Percentiles rank a stretch among this genome's conserved stretches.
phyloP scores from a whole-genome alignment of 1,140 invertebrate species.

The Rhyacophila brunnea region DNA sequence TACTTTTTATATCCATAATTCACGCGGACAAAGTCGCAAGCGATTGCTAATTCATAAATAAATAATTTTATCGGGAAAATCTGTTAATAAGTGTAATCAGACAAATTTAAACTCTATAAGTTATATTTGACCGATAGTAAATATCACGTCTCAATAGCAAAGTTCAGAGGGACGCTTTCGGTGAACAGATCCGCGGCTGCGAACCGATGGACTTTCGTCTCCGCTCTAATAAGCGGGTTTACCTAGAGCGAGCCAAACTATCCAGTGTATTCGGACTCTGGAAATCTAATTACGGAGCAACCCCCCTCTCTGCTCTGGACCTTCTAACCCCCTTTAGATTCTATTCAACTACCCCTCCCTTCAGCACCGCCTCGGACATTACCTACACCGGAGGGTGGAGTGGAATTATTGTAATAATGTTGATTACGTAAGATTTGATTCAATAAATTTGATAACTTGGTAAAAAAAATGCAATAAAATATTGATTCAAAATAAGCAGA shows the following conservation, averaged over 20 bases:
- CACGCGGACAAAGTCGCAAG: too few species aligned
- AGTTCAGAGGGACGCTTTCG: background rate
- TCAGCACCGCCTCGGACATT: slow-evolving; percentile 21
- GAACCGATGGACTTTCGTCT: slow-evolving; percentile 1
- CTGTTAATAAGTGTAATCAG: too few species aligned
- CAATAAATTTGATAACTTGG: background rate
- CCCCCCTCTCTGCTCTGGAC: slow-evolving; percentile 41
- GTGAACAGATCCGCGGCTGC: slow-evolving; percentile 9
- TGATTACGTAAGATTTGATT: background rate
- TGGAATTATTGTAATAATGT: background rate
- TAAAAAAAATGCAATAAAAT: too few species aligned
- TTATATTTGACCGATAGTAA: background rate
- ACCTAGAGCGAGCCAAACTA: slow-evolving; percentile 28
- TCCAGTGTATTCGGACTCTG: slow-evolving; percentile 57
- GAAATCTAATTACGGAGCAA: slow-evolving; percentile 58
- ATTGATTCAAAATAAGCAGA: too few species aligned
- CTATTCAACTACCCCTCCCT: slow-evolving; percentile 16
- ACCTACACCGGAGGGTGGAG: background rate
- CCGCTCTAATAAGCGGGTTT: slow-evolving; percentile 31
- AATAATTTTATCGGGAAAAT: too few species aligned
- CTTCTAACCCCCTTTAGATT: slow-evolving; percentile 26
- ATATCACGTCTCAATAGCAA: background rate
- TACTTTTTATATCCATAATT: too few species aligned
- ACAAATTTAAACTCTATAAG: too few species aligned
- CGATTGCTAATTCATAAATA: too few species aligned